Conservation (phyloP, 2,113 vertebrate species). For the Rattus rattus region DNA sequence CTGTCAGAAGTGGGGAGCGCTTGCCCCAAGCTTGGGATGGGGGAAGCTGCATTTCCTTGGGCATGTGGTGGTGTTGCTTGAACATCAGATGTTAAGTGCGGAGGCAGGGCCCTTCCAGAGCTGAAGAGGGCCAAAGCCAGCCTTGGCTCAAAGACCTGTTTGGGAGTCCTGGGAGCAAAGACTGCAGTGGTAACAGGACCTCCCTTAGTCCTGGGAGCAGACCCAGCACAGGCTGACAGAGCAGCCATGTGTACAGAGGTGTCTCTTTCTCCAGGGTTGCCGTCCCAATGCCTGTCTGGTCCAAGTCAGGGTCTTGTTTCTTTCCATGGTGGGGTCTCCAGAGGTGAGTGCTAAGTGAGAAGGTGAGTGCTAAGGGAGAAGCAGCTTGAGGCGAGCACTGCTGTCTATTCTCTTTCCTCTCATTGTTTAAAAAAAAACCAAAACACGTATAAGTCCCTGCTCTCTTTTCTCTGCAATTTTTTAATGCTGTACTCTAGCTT, state of each 20-base stretch:
- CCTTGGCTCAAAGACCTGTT: background rate
- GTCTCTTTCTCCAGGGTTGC: background rate
- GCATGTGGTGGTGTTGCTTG: background rate
- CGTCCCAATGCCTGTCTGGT: background rate
- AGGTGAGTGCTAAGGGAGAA: background rate
- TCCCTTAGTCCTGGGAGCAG: background rate
- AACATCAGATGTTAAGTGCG: background rate
- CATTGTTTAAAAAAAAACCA: background rate
- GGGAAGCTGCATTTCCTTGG: too few species aligned
- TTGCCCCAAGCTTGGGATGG: background rate
- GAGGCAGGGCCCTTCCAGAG: background rate
- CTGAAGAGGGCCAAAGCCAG: background rate
- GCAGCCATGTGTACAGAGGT: too few species aligned
- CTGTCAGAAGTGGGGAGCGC: background rate
- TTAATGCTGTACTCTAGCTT: background rate
- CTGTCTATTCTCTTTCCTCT: background rate
- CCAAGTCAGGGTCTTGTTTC: background rate
- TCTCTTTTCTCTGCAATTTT: background rate
- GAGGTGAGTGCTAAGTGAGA: background rate
- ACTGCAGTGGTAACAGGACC: background rate
- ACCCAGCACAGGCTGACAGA: too few species aligned
- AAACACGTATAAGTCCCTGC: background rate
- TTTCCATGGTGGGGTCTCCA: background rate
- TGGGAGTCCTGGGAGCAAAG: background rate
- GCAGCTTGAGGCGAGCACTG: fast-evolving